Base-by-base conservation (phyloP, 1,140 invertebrate species). In the Euura saliciscinereae region DNA sequence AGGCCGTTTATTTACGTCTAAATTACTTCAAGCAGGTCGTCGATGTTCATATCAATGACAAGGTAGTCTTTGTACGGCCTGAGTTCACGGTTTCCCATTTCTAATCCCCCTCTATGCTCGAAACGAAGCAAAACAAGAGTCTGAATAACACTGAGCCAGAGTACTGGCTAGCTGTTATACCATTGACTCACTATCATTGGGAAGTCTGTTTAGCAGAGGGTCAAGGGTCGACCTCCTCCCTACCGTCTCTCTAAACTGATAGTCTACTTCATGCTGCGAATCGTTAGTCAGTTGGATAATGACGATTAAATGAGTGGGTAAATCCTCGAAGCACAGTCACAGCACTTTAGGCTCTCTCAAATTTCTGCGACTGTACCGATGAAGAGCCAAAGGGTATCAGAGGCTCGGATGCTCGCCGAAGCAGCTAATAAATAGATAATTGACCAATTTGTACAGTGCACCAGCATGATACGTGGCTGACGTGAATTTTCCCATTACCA, bases 31-130 rank as follows among this genome's bases (percentile, higher is more conserved):
- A 73, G 66, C 68, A 69, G 68, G 43, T 69, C 68, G 10, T 7
- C 44, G 46, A 78, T 71, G 72, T 74, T 75, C 77, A 78, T 77
- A 43, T 78, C 75, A 75, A 77, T 75, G 65, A 77, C 68, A 69
- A 78, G 65, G 71, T 77, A 75, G 73, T 75, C 76, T 75, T 59
- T 78, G 44, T 65, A 45, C 71, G 71, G 45, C 64, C 42, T 44
- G 10, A 73, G 72, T 74, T 74, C 65, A 66, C 45, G 65, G 45
- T 69, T 45, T 44, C 44, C 68, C 68, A 69, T 69, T 59, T 8
- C 13, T 59, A 59, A 11, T 59, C 6, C 51, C 51, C 51, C 51
- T 59, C 51, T 59, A 59, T 11, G 6, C 13, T 59, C 13, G 13
- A 59, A 59, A n/a, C 13, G 51, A 59, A 59, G 51, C 51, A 59